Conservation (phyloP, 1,140 invertebrate genomes). For the Pentalonia nigronervosa region DNA sequence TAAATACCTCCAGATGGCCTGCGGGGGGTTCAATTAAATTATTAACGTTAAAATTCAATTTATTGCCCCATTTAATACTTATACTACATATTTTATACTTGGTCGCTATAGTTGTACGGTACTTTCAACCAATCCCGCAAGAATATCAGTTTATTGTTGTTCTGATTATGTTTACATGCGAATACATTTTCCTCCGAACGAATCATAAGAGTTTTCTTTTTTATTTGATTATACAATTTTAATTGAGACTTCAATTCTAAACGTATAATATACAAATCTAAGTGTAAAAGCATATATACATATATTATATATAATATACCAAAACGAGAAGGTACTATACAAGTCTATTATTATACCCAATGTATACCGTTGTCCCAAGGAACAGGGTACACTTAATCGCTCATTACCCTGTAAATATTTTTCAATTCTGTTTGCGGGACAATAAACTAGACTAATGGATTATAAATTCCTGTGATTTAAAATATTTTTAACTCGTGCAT, state of each 20-base stretch:
- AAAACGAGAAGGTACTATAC: background rate
- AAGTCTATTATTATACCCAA: background rate
- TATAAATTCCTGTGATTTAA: no score
- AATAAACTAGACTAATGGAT: no score
- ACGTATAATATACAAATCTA: no score
- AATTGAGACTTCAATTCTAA: background rate
- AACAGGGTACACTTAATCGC: no score
- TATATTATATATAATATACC: background rate
- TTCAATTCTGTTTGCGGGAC: no score
- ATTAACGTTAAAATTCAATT: constrained; percentile 34
- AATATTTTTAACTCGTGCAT: no score
- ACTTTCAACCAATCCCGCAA: background rate
- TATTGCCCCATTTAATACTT: constrained; percentile 7
- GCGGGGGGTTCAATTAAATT: constrained; percentile 5
- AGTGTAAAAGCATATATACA: no score
- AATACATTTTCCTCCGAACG: background rate
- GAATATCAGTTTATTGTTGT: background rate
- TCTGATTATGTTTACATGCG: background rate
- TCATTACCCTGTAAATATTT: no score
- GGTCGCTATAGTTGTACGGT: no score
- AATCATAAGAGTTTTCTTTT: no score
- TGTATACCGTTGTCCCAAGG: background rate
- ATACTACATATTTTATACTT: background rate
- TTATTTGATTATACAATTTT: background rate
- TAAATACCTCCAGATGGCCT: background rate